Percentiles rank a stretch among this genome's conserved stretches.
Evolutionary conservation across 2,797 vertebrate species (phyloP).

Genomic region (Chiloscyllium punctatum): DNA sequence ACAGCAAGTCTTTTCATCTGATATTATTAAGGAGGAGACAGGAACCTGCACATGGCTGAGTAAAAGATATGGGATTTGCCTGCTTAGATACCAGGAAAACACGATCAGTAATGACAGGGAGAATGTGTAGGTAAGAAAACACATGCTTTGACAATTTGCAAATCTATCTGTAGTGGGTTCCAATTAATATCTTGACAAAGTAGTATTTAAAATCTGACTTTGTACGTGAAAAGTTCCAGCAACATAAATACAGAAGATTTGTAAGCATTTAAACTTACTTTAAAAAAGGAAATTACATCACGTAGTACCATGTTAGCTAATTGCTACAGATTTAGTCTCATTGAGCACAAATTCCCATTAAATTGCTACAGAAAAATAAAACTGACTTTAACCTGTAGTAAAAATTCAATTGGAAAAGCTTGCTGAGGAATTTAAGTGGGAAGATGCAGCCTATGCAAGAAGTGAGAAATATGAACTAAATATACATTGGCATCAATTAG

Average conservation of each 20-base stretch:
- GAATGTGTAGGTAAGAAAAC: background rate
- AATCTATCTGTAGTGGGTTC: background rate
- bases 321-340: background rate
- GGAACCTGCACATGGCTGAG: background rate
- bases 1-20: background rate
- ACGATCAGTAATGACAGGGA: background rate
- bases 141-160: background rate
- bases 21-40: background rate
- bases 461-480: background rate
- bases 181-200: background rate
- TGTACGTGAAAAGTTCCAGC: background rate
- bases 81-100: background rate
- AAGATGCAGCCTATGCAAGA: background rate
- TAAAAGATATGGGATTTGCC: background rate
- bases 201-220: background rate
- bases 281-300: background rate
- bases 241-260: background rate
- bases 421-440: background rate
- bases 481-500: background rate
- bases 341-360: background rate
- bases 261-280: background rate
- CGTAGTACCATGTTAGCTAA: background rate
- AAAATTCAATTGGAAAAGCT: background rate
- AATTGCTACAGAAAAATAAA: background rate
- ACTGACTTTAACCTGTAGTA: too few species aligned